A percentile compares a stretch with the other conserved stretches of the same genome.
These are phyloP conservation scores for Nephrotoma guestfalica DNA, from an alignment of 2,888 invertebrate genomes.

Conservation along the genomic window DNA sequence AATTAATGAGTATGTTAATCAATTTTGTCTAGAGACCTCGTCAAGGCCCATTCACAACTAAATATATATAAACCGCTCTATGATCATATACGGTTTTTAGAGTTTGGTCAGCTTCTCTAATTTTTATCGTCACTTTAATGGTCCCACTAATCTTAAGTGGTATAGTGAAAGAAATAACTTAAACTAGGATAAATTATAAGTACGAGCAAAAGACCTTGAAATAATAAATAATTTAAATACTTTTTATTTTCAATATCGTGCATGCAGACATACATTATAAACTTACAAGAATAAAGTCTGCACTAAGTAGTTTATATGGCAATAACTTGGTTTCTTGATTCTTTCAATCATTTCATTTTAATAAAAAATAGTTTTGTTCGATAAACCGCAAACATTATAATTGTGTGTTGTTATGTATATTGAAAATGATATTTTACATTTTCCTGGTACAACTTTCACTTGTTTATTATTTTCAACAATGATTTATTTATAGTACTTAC, in stretches of 20 bases:
- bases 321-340: background rate
- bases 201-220: background rate
- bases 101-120: too few species aligned
- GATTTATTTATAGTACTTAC: background rate
- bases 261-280: background rate
- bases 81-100: too few species aligned
- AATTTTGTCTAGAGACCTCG: background rate
- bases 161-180: background rate
- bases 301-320: background rate
- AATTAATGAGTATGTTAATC: background rate
- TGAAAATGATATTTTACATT: background rate
- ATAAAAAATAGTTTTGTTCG: background rate
- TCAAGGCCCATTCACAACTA: background rate
- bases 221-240: background rate
- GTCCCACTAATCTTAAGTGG: background rate
- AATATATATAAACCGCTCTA: too few species aligned
- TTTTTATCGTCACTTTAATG: too few species aligned
- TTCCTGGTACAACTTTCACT: background rate
- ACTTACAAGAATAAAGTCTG: background rate
- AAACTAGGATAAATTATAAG: background rate
- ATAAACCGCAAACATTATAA: background rate
- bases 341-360: background rate
- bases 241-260: background rate
- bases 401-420: background rate
- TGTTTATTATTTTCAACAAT: background rate